These are phyloP conservation scores for Entomobrya proxima DNA, from an alignment of 2,888 invertebrate species.

Conservation along the genomic window DNA sequence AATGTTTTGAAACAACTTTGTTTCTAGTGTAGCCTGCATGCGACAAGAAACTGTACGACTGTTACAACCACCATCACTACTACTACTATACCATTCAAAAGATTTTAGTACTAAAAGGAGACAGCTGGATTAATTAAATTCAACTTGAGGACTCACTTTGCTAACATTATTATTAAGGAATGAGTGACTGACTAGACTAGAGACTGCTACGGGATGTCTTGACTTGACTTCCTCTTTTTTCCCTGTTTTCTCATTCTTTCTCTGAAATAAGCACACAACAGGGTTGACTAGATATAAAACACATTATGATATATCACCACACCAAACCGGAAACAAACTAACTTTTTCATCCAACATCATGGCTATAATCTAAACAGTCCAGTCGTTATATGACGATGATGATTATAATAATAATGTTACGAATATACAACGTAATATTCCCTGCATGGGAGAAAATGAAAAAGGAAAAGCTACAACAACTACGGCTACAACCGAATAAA, in stretches of 20 bases:
- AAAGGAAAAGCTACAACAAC: neutral
- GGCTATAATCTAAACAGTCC: neutral
- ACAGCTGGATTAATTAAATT: conserved; percentile 76
- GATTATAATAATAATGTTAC: conserved; percentile 3
- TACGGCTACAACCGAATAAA: neutral
- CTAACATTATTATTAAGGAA: conserved; percentile 54
- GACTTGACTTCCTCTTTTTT: neutral
- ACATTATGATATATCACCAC: conserved; percentile 12
- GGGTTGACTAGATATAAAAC: neutral
- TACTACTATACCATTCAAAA: too few relatives aligned
- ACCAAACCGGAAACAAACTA: neutral
- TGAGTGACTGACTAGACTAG: conserved; percentile 27
- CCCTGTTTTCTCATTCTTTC: neutral
- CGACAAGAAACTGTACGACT: neutral
- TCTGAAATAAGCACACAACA: neutral
- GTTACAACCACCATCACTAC: too few relatives aligned
- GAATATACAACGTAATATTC: neutral
- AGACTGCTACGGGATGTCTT: conserved; percentile 22
- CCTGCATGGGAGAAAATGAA: neutral
- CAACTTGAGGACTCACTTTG: conserved; percentile 71
- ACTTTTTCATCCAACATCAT: neutral
- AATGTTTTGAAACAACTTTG: neutral
- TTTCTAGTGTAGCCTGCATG: neutral
- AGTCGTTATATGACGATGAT: neutral
- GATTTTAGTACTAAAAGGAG: conserved; percentile 57